A percentile compares a stretch with the other conserved stretches of the same genome.
These are phyloP conservation scores for Amphimallon solstitiale DNA, from an alignment of 2,888 invertebrate genomes.

Conservation along the genomic window DNA sequence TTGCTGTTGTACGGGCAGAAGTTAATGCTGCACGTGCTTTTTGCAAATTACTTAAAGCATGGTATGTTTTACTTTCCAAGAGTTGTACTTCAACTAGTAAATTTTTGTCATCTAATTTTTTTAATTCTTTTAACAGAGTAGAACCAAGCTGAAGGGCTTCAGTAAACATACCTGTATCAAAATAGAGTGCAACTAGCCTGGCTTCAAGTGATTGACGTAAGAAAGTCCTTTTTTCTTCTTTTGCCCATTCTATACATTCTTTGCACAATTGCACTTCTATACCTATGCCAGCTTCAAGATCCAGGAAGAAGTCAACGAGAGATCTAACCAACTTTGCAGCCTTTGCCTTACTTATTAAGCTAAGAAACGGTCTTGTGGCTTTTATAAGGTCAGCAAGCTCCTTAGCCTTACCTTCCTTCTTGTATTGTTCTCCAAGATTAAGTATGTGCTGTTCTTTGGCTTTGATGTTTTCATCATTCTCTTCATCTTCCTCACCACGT, in stretches of 20 bases:
- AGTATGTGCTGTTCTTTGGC: slow-evolving; percentile 94
- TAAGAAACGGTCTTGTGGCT: slow-evolving; percentile 93
- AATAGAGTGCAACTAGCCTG: slow-evolving; percentile 92
- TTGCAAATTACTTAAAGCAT: slow-evolving; percentile 95
- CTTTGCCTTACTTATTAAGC: slow-evolving; percentile 97
- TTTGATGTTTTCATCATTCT: slow-evolving; percentile 89
- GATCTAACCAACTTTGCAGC: slow-evolving; percentile 98
- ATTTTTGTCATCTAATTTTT: slow-evolving; percentile 99
- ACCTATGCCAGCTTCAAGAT: slow-evolving; percentile 95
- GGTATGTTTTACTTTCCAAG: slow-evolving; percentile 98
- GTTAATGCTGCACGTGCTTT: slow-evolving; percentile 97
- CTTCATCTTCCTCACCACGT: slow-evolving; percentile 80
- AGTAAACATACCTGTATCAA: slow-evolving; percentile 88
- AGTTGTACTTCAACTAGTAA: slow-evolving; percentile 97
- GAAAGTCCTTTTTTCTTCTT: slow-evolving; percentile 96
- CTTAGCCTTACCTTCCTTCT: slow-evolving; percentile 93
- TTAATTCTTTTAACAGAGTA: slow-evolving; percentile 91
- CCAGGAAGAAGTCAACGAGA: slow-evolving; percentile 96
- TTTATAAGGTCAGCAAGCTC: slow-evolving; percentile 92
- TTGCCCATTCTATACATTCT: slow-evolving; percentile 99
- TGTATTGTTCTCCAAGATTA: slow-evolving; percentile 90
- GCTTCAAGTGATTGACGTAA: slow-evolving; percentile 96
- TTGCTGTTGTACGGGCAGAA: slow-evolving; percentile 98
- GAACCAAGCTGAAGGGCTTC: slow-evolving; percentile 88
- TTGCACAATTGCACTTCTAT: slow-evolving; percentile 92